phyloP scores from a whole-genome alignment of 2,113 vertebrate genomes.

The Dromas ardeola region DNA sequence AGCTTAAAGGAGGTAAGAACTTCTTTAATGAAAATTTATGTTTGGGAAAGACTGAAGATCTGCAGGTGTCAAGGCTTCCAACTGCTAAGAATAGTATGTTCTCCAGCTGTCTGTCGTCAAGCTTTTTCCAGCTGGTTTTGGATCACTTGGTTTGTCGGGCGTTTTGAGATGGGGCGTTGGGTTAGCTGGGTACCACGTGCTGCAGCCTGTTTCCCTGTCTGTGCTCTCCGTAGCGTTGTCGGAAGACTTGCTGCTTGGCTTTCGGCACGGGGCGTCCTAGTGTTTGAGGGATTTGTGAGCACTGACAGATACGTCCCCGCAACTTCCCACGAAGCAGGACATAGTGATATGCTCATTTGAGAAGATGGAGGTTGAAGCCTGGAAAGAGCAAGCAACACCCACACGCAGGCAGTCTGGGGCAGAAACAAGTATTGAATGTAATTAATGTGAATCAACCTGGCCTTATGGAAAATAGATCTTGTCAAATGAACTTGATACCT shows the following conservation, averaged over 20 bases:
- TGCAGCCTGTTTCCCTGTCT: not conserved
- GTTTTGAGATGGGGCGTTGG: rapidly evolving
- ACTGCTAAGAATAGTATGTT: rapidly evolving
- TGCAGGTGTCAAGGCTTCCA: no score
- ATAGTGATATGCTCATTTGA: not conserved
- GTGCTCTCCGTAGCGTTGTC: not conserved
- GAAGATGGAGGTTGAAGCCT: not conserved
- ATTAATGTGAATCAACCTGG: conserved; percentile 30
- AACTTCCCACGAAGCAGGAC: not conserved
- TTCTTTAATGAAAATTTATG: rapidly evolving
- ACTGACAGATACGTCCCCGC: rapidly evolving
- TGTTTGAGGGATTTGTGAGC: not conserved
- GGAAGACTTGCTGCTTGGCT: not conserved
- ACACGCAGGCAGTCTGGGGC: not conserved
- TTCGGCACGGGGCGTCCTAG: rapidly evolving
- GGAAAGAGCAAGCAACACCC: not conserved
- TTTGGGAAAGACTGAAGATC: not conserved
- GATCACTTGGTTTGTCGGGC: rapidly evolving
- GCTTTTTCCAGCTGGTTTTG: not conserved
- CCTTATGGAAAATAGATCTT: conserved; percentile 23
- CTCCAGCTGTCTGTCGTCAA: not conserved
- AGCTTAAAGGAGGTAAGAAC: not conserved
- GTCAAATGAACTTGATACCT: conserved; percentile 34
- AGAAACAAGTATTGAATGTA: not conserved
- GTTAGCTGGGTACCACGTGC: not conserved